phyloP scores from a whole-genome alignment of 35 echinoderm and acorn worm species.

The Heliocidaris tuberculata region DNA sequence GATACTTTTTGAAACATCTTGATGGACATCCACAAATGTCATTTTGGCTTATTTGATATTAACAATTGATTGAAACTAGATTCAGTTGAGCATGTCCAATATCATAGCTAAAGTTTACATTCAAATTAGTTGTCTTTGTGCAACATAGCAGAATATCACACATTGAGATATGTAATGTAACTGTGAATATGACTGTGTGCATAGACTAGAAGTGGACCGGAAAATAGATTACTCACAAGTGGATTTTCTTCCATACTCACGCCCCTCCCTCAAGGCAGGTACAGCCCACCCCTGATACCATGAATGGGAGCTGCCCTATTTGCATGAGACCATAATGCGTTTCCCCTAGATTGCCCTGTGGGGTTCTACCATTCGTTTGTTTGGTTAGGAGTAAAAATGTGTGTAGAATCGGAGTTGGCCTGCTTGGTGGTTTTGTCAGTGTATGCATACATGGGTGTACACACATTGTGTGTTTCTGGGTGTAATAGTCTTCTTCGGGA shows the following conservation, averaged over 20 bases:
- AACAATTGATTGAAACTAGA: too few species aligned
- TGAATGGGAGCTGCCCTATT: slow-evolving; percentile 37
- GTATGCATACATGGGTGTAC: background rate
- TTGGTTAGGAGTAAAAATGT: slow-evolving; percentile 32
- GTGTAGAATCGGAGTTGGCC: background rate
- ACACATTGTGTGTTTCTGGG: background rate
- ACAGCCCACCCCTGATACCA: slow-evolving; percentile 23
- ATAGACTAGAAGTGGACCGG: background rate
- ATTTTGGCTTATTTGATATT: too few species aligned
- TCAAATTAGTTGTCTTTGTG: background rate
- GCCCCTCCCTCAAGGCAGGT: slow-evolving; percentile 26
- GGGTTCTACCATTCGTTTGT: slow-evolving; percentile 29
- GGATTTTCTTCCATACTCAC: background rate
- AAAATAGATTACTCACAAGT: slow-evolving; percentile 21
- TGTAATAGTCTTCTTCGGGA: background rate
- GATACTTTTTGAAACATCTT: too few species aligned
- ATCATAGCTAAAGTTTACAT: too few species aligned
- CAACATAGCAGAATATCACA: too few species aligned
- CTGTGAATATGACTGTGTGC: background rate
- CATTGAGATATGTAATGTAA: background rate
- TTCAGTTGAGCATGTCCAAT: too few species aligned
- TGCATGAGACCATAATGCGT: background rate
- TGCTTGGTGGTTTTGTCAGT: background rate
- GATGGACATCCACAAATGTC: too few species aligned
- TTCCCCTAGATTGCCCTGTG: slow-evolving; percentile 33